A percentile compares a stretch with the other conserved stretches of the same genome.
Evolutionary conservation across 2,888 invertebrate species (phyloP).

Genomic region (Hesperia comma): DNA sequence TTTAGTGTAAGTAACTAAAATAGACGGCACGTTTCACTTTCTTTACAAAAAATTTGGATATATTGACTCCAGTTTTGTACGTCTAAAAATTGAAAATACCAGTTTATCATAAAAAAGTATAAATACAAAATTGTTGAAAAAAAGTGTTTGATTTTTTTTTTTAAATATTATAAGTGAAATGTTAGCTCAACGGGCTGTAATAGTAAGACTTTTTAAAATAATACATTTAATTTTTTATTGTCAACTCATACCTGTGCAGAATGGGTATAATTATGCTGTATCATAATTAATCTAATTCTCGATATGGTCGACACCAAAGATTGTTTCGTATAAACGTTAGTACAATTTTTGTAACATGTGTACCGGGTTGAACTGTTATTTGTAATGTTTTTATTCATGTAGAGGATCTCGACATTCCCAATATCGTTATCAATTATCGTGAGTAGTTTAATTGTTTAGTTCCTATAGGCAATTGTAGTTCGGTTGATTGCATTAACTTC

Average conservation of each 20-base stretch:
- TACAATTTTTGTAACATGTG: constrained; percentile 56
- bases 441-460: constrained; percentile 58
- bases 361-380: constrained; percentile 60
- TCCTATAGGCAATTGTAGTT: constrained; percentile 53
- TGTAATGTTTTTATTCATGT: constrained; percentile 52
- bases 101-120: not conserved
- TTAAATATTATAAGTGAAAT: constrained; percentile 25
- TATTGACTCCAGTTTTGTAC: not conserved
- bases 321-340: constrained; percentile 54
- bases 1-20: constrained; percentile 31
- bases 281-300: constrained; percentile 33
- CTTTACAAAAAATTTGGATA: not conserved
- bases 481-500: constrained; percentile 45
- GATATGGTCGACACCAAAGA: constrained; percentile 75
- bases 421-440: constrained; percentile 54
- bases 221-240: constrained; percentile 35
- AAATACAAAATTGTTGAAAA: not conserved
- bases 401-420: constrained; percentile 77
- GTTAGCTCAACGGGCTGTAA: constrained; percentile 59
- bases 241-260: constrained; percentile 43
- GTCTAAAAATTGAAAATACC: not conserved
- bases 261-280: constrained; percentile 35
- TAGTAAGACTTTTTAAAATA: constrained; percentile 64
- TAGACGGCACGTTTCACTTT: constrained; percentile 28
- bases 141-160: not conserved